These are phyloP conservation scores for Ellobius talpinus DNA, from an alignment of 2,113 vertebrate genomes.

Conservation along the genomic window DNA sequence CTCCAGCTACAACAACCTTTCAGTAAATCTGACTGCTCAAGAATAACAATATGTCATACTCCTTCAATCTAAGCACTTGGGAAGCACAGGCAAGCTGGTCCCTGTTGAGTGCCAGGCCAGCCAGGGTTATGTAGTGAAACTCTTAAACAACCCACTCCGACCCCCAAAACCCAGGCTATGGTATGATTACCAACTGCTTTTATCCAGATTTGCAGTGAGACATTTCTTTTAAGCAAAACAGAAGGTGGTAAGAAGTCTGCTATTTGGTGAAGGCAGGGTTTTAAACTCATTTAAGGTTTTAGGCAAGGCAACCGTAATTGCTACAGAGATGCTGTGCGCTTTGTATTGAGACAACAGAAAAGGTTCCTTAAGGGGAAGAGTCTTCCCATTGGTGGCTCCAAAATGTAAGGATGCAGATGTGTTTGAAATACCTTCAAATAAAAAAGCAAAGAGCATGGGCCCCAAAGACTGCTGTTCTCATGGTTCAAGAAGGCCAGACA, in stretches of 20 bases:
- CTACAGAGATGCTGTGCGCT: not conserved
- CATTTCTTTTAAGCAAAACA: not conserved
- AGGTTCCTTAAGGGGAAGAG: not conserved
- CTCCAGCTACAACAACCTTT: not conserved
- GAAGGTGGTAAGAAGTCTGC: not conserved
- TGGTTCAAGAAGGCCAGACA: not conserved
- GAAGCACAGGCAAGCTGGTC: not conserved
- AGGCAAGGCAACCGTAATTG: not conserved
- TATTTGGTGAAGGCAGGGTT: not conserved
- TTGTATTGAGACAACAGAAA: not conserved
- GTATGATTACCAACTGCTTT: not conserved
- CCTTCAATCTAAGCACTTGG: not conserved
- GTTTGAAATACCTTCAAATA: not conserved
- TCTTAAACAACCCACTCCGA: not conserved
- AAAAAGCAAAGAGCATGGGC: not conserved
- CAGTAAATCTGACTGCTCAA: not conserved
- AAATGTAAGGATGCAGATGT: not conserved
- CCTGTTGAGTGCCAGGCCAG: not conserved
- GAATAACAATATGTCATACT: not conserved
- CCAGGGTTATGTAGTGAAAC: not conserved
- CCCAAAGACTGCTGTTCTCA: no score
- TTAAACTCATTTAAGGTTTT: not conserved
- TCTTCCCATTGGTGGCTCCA: not conserved
- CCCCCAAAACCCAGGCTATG: not conserved
- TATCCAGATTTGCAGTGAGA: not conserved